Conservation (phyloP, 2,797 vertebrate species). For the Cebuella pygmaea region DNA sequence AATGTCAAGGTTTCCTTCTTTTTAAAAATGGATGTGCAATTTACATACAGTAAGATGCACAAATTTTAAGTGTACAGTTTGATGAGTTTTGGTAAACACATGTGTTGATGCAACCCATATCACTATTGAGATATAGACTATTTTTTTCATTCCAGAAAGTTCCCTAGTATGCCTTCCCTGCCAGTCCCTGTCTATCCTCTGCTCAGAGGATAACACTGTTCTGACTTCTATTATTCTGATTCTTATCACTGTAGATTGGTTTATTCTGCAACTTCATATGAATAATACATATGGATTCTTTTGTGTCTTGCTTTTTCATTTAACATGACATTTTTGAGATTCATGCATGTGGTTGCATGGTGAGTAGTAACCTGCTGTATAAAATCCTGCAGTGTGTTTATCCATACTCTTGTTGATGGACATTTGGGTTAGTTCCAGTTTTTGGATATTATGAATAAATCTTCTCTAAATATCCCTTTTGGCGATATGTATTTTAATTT, state of each 20-base stretch:
- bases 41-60: not conserved
- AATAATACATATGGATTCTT: not conserved
- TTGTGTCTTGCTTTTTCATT: not conserved
- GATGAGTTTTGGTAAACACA: not conserved
- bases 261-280: not conserved
- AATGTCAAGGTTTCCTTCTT: not conserved
- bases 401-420: not conserved
- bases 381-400: not conserved
- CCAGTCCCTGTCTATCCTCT: not conserved
- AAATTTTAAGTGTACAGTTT: not conserved
- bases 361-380: not conserved
- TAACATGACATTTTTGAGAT: not conserved
- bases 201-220: not conserved
- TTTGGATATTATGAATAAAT: not conserved
- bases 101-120: not conserved
- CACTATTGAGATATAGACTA: not conserved
- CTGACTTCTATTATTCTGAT: not conserved
- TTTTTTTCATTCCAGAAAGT: not conserved
- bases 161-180: not conserved
- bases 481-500: not conserved
- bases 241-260: not conserved
- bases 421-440: not conserved
- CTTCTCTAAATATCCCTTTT: conserved; percentile 30
- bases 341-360: not conserved
- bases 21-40: not conserved